A percentile compares a stretch with the other conserved stretches of the same genome.
These are phyloP conservation scores for Salvator merianae DNA, from an alignment of 2,113 vertebrate species.

Conservation along the genomic window DNA sequence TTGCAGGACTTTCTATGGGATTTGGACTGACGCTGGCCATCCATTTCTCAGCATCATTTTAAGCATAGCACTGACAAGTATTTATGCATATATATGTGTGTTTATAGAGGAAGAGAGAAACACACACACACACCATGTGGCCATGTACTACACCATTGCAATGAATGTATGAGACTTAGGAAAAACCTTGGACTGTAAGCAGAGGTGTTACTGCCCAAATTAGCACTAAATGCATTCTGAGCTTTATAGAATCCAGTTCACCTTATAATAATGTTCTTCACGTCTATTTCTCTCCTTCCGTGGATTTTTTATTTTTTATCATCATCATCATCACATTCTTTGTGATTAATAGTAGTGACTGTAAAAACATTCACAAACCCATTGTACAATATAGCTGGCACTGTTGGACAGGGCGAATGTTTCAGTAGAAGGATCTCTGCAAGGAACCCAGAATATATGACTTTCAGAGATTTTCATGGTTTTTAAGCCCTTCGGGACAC, in stretches of 20 bases:
- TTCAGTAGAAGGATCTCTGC: conserved; percentile 35
- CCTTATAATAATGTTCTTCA: conserved; percentile 40
- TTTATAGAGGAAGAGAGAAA: too few relatives aligned
- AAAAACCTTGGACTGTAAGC: conserved; percentile 23
- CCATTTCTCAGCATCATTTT: not conserved
- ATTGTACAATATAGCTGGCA: conserved; percentile 38
- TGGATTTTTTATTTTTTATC: too few relatives aligned
- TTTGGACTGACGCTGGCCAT: not conserved
- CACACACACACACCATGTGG: too few relatives aligned
- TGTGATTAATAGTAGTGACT: conserved; percentile 53
- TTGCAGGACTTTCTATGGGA: not conserved
- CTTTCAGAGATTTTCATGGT: not conserved
- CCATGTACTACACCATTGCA: too few relatives aligned
- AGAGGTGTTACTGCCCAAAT: conserved; percentile 48
- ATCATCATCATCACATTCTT: not conserved
- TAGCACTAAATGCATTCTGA: conserved; percentile 38
- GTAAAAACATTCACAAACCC: conserved; percentile 42
- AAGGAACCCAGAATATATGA: not conserved
- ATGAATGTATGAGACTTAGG: not conserved
- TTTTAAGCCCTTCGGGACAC: too few relatives aligned
- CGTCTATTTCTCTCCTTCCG: not conserved
- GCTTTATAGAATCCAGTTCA: not conserved
- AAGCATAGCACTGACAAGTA: not conserved
- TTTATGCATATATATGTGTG: too few relatives aligned
- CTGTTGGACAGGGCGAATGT: conserved; percentile 10